These are phyloP conservation scores for Caenorhabditis remanei DNA, from an alignment of 1,140 invertebrate genomes.

Conservation along the genomic window DNA sequence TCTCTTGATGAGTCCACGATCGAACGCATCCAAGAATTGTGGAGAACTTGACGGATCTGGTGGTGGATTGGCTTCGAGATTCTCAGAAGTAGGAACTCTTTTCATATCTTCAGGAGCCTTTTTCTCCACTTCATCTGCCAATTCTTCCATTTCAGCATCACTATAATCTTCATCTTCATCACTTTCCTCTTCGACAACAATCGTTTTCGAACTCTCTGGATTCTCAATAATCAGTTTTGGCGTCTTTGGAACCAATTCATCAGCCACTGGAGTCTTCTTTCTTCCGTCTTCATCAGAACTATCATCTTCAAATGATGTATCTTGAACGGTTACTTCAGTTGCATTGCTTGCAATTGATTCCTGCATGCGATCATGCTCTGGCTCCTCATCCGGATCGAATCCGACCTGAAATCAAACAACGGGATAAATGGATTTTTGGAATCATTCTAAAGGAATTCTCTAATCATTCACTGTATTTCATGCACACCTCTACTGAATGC, in stretches of 20 bases:
- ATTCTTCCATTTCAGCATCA: slow-evolving; percentile 76
- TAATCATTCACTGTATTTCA: background rate
- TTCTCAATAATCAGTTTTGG: slow-evolving; percentile 52
- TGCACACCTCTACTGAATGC: slow-evolving; percentile 57
- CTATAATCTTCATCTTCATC: slow-evolving; percentile 73
- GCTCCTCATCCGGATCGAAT: slow-evolving; percentile 60
- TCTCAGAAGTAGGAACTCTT: slow-evolving; percentile 7
- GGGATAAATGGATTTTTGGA: background rate
- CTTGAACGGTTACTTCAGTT: slow-evolving; percentile 64
- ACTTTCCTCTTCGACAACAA: slow-evolving; percentile 67
- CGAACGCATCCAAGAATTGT: slow-evolving; percentile 72
- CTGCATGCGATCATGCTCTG: slow-evolving; percentile 56
- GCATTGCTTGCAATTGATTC: slow-evolving; percentile 57
- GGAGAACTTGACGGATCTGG: slow-evolving; percentile 71
- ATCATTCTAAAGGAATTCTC: slow-evolving; percentile 15
- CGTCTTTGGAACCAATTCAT: slow-evolving; percentile 3
- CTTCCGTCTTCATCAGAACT: slow-evolving; percentile 61
- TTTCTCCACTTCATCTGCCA: slow-evolving; percentile 75
- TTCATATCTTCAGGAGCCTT: slow-evolving; percentile 54
- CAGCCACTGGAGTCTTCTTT: slow-evolving; percentile 52
- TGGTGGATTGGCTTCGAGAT: slow-evolving; percentile 58
- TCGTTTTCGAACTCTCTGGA: slow-evolving; percentile 24
- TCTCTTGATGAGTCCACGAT: slow-evolving; percentile 75
- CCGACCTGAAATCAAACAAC: slow-evolving; percentile 51
- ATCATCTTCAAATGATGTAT: slow-evolving; percentile 66